Base-by-base conservation (phyloP, 2,797 vertebrate species). In the Gymnothorax reevesii region DNA sequence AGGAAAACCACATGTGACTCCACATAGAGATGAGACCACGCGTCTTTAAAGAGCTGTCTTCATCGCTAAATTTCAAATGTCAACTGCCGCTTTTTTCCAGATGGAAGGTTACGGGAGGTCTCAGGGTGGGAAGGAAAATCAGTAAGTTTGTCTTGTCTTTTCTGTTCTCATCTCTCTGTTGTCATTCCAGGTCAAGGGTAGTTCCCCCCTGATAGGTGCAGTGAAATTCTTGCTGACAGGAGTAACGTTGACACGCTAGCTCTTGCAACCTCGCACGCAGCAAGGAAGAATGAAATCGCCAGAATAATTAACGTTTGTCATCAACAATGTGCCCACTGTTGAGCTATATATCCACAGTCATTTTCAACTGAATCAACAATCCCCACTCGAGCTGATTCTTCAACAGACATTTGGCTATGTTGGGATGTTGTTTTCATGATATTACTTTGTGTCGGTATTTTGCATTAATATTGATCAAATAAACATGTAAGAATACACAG, bases 281-380 rank as follows among this genome's bases (percentile, higher is more conserved):
- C 66, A 55, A 62, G 64, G 73, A 87, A 87, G 84, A 42, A 86
- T 82, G 82, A 87, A 86, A 88, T 88, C 87, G 87, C 83, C 80
- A 88, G 87, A 88, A 89, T 87, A 91, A 91, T 88, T 87, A 87
- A 85, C 83, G 77, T 89, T 87, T 88, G 77, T 89, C 87, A 85
- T 60, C 83, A 88, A 86, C 62, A 62, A 89, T 83, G 88, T 42
- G 25, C 69, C 79, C 86, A 88, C 84, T 86, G 82, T 62, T 84
- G 69, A 87, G 57, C 84, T 87, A 57, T 87, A 69, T 80, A 82
- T 52, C 84, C 52, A 66, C 55, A 64, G 62, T 33, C 71, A 3
- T 12, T 17, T 77, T 77, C 15, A 13, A 4, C 33, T 33, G 71
- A 83, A 83, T 83, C 27, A 60, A 55, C 49, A 82, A 59, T 27